phyloP scores from a whole-genome alignment of 2,113 vertebrate species.

The Egretta garzetta region DNA sequence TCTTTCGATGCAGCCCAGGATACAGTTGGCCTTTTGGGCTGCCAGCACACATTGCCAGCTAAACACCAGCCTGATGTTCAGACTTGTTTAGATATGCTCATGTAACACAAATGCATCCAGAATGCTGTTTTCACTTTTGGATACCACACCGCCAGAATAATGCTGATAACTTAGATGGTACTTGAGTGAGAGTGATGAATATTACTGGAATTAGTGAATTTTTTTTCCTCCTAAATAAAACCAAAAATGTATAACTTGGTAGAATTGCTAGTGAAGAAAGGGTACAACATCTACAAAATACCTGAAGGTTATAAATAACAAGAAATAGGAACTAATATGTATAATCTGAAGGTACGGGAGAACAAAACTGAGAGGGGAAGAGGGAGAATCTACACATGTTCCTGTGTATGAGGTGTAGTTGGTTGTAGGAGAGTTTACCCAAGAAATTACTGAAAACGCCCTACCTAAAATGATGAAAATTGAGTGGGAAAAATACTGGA shows the following conservation, averaged over 20 bases:
- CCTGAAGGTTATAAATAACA: background rate
- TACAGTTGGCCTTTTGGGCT: background rate
- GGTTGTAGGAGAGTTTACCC: background rate
- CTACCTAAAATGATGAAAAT: background rate
- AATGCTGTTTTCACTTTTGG: background rate
- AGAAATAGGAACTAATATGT: background rate
- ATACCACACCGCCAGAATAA: background rate
- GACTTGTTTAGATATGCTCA: background rate
- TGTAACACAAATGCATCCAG: background rate
- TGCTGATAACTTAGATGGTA: background rate
- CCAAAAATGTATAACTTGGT: background rate
- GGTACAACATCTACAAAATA: background rate
- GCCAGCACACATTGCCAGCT: rapidly evolving
- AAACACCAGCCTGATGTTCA: background rate
- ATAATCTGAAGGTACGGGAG: background rate
- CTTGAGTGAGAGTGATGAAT: background rate
- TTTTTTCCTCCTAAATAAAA: background rate
- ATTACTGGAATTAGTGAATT: background rate
- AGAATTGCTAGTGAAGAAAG: background rate
- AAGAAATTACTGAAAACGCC: background rate
- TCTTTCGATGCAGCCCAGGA: background rate
- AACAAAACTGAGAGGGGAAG: background rate
- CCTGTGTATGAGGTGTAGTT: background rate
- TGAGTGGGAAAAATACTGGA: background rate
- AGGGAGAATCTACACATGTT: background rate